Conservation (phyloP, 1,140 invertebrate genomes). For the Heliothis subflexa region DNA sequence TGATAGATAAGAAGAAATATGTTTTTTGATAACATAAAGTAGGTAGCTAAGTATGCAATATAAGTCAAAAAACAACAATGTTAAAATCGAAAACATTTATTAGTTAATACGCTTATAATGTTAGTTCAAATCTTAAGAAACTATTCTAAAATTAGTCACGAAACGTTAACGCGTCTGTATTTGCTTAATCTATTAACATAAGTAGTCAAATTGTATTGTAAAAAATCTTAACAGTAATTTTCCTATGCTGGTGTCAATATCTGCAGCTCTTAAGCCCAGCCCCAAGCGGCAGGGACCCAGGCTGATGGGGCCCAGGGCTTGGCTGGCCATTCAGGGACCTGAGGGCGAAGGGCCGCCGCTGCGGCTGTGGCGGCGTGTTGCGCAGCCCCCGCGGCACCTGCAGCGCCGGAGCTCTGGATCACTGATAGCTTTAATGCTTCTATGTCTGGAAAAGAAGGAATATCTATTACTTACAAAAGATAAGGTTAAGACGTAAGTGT, state of each 20-base stretch:
- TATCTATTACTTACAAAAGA: not conserved
- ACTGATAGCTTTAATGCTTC: constrained; percentile 79
- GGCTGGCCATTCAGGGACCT: constrained; percentile 57
- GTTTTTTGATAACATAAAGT: no score
- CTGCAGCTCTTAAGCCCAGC: constrained; percentile 61
- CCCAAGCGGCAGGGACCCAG: constrained; percentile 61
- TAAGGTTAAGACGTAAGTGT: not conserved
- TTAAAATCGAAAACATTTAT: no score
- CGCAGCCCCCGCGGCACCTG: constrained; percentile 78
- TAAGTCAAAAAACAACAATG: no score
- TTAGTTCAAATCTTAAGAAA: no score
- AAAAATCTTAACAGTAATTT: not conserved
- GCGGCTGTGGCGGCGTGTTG: constrained; percentile 78
- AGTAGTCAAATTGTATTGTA: not conserved
- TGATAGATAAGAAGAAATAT: no score
- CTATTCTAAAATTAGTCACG: no score
- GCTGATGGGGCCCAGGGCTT: constrained; percentile 56
- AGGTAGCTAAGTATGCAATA: no score
- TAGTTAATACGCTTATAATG: no score
- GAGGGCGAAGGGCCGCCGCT: constrained; percentile 71
- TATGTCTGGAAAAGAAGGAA: constrained; percentile 62
- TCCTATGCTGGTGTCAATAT: not conserved
- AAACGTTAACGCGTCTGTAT: no score
- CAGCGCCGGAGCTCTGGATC: constrained; percentile 78
- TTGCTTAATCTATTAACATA: not conserved